A percentile compares a stretch with the other conserved stretches of the same genome.
Evolutionary conservation across 2,113 vertebrate genomes (phyloP).

Genomic region (Nothoprocta perdicaria): DNA sequence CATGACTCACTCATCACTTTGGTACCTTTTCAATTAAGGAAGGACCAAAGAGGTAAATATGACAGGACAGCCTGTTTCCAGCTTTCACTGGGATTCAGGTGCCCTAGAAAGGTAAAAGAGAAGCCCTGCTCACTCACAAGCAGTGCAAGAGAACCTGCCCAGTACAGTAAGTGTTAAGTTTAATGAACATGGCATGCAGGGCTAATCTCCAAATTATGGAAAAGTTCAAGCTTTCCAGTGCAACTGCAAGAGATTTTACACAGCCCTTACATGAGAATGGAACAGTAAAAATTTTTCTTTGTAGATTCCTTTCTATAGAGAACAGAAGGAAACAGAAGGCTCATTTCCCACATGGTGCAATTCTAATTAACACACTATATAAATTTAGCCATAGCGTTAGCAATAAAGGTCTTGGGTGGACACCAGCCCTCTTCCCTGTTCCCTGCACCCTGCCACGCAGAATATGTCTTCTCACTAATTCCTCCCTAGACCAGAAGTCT

Average conservation of each 20-base stretch:
- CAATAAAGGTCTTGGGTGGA: not conserved
- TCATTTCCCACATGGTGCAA: rapidly evolving
- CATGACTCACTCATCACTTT: not conserved
- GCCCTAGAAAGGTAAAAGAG: not conserved
- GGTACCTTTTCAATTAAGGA: not conserved
- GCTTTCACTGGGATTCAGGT: not conserved
- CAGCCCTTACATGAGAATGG: not conserved
- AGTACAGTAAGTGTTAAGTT: not conserved
- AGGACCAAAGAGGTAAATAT: not conserved
- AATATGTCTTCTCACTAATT: too few relatives aligned
- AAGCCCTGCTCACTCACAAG: not conserved
- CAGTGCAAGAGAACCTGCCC: rapidly evolving
- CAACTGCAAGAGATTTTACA: not conserved
- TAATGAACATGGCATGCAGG: not conserved
- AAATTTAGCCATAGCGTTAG: not conserved
- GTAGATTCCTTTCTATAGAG: not conserved
- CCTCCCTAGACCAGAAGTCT: not conserved
- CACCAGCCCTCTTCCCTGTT: not conserved
- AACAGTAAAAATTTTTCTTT: not conserved
- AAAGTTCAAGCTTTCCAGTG: not conserved
- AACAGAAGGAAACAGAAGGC: not conserved
- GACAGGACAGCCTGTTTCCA: not conserved
- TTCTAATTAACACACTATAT: not conserved
- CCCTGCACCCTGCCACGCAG: rapidly evolving
- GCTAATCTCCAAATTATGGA: not conserved